Conservation (phyloP, 1,140 invertebrate genomes). For the Pectinophora gossypiella region DNA sequence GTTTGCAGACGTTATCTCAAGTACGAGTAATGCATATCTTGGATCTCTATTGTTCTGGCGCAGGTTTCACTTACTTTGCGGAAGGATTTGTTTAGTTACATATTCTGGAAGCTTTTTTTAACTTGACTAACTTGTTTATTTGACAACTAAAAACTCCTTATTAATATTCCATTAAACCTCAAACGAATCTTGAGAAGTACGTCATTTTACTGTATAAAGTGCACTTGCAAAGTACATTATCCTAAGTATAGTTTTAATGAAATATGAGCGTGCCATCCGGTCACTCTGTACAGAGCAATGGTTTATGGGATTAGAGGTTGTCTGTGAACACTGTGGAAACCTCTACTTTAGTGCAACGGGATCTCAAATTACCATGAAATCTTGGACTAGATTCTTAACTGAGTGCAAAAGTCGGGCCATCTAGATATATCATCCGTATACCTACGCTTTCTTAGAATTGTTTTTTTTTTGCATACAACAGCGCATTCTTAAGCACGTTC, state of each 20-base stretch:
- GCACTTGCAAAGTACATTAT: background rate
- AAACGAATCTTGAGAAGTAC: too few species aligned
- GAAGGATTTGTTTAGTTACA: too few species aligned
- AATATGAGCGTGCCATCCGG: background rate
- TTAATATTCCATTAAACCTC: too few species aligned
- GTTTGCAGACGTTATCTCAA: background rate
- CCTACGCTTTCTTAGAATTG: background rate
- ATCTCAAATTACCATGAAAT: conserved; percentile 4
- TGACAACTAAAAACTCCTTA: too few species aligned
- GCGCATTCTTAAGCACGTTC: background rate
- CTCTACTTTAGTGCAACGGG: background rate
- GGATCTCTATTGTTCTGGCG: background rate
- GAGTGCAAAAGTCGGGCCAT: background rate
- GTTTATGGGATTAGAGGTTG: conserved; percentile 1
- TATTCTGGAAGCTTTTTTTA: too few species aligned
- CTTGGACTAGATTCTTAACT: background rate
- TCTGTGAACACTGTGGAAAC: background rate
- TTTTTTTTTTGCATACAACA: background rate
- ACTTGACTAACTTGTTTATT: too few species aligned
- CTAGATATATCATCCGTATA: background rate
- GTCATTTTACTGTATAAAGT: too few species aligned
- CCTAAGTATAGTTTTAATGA: background rate
- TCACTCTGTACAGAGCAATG: background rate
- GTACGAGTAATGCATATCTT: background rate
- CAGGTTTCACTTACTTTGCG: background rate